Percentiles rank a stretch among this genome's conserved stretches.
Evolutionary conservation across 1,140 invertebrate species (phyloP).

Genomic region (Drosophila aff.): DNA sequence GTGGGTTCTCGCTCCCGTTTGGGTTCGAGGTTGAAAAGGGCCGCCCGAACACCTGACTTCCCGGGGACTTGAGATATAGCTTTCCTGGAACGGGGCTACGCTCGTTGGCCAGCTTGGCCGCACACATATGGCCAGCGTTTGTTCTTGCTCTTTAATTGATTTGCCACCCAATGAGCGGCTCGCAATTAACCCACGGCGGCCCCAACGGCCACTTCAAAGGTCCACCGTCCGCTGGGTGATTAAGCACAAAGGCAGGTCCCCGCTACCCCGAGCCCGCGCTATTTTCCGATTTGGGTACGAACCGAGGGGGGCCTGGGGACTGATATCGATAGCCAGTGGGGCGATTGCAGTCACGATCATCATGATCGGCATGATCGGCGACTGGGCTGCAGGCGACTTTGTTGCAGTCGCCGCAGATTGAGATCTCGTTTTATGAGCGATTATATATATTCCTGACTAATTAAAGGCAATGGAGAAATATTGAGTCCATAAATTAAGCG

Average conservation of each 20-base stretch:
- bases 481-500: slow-evolving; percentile 67
- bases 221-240: slow-evolving; percentile 71
- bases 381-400: slow-evolving; percentile 41
- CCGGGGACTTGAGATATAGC: slow-evolving; percentile 11
- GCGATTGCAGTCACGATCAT: slow-evolving; percentile 41
- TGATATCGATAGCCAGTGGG: slow-evolving; percentile 43
- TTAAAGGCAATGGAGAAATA: slow-evolving; percentile 75
- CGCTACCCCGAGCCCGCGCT: background rate
- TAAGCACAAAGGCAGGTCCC: slow-evolving; percentile 70
- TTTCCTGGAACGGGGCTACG: slow-evolving; percentile 43
- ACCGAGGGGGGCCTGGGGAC: slow-evolving; percentile 9
- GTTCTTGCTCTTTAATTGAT: slow-evolving; percentile 69
- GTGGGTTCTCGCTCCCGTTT: slow-evolving; percentile 13
- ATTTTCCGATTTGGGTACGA: slow-evolving; percentile 63
- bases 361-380: slow-evolving; percentile 27
- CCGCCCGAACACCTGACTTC: slow-evolving; percentile 12
- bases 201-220: slow-evolving; percentile 53
- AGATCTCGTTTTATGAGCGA: slow-evolving; percentile 62
- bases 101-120: slow-evolving; percentile 21
- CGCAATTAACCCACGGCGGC: slow-evolving; percentile 75
- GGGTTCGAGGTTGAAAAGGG: slow-evolving; percentile 11
- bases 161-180: slow-evolving; percentile 80
- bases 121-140: slow-evolving; percentile 10
- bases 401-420: slow-evolving; percentile 62
- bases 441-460: slow-evolving; percentile 65